Evolutionary conservation across 2,113 vertebrate species (phyloP).

Genomic region (Eidolon helvum): DNA sequence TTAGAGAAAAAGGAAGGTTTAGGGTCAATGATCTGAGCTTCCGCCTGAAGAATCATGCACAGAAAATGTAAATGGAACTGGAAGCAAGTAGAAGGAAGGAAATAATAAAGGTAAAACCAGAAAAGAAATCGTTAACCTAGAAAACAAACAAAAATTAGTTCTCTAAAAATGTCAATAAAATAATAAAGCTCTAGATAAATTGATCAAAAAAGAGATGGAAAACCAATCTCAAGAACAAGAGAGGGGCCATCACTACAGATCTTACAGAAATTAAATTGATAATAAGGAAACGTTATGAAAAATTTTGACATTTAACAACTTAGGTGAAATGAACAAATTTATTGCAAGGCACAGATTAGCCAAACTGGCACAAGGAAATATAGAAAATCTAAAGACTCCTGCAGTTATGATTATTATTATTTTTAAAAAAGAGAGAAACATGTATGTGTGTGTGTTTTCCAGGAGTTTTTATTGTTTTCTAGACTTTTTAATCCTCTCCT

Average conservation of each 20-base stretch:
- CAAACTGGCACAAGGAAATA: background rate
- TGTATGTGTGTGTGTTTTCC: background rate
- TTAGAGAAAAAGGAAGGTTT: background rate
- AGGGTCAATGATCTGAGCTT: background rate
- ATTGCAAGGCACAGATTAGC: background rate
- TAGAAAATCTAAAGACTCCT: accelerated
- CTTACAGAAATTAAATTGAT: accelerated
- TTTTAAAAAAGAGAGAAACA: background rate
- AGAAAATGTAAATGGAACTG: background rate
- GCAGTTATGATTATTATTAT: too few species aligned
- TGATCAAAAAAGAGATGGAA: background rate
- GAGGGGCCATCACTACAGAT: background rate
- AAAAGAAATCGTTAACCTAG: background rate
- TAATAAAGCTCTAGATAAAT: background rate
- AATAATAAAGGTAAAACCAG: background rate
- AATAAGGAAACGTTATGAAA: background rate
- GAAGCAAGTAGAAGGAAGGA: background rate
- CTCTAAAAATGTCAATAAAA: background rate
- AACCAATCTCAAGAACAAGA: background rate
- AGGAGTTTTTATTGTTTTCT: background rate
- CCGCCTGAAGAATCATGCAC: background rate
- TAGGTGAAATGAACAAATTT: background rate
- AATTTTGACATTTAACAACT: background rate
- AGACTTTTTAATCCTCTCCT: background rate
- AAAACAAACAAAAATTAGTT: background rate